A percentile compares a stretch with the other conserved stretches of the same genome.
Evolutionary conservation across 2,113 vertebrate genomes (phyloP).

Genomic region (Galeopterus variegatus): DNA sequence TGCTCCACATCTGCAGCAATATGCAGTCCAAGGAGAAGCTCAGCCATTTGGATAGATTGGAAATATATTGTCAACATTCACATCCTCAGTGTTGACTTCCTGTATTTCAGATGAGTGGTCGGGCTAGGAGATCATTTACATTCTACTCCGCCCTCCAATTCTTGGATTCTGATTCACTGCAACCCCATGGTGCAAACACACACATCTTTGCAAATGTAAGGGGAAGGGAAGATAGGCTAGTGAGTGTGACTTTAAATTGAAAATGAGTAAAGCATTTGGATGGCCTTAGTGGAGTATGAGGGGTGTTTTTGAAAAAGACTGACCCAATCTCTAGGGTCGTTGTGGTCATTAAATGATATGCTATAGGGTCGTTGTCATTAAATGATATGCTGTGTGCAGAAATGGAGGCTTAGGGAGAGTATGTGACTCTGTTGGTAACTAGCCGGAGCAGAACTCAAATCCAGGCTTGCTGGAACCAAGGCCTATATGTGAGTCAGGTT

Average conservation of each 20-base stretch:
- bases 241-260: background rate
- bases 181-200: background rate
- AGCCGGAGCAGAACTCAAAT: background rate
- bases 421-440: background rate
- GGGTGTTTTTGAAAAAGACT: background rate
- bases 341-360: background rate
- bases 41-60: background rate
- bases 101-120: background rate
- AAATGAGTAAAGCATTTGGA: background rate
- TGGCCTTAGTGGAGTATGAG: background rate
- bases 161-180: background rate
- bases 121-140: background rate
- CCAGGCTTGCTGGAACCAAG: background rate
- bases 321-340: background rate
- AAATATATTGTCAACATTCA: background rate
- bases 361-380: background rate
- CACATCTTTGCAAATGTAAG: background rate
- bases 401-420: background rate
- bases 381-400: background rate
- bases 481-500: background rate
- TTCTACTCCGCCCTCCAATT: background rate
- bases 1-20: background rate
- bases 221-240: background rate
- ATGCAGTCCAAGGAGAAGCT: background rate
- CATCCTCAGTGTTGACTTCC: background rate